phyloP scores from a whole-genome alignment of 2,113 vertebrate genomes.

The Ginglymostoma cirratum region DNA sequence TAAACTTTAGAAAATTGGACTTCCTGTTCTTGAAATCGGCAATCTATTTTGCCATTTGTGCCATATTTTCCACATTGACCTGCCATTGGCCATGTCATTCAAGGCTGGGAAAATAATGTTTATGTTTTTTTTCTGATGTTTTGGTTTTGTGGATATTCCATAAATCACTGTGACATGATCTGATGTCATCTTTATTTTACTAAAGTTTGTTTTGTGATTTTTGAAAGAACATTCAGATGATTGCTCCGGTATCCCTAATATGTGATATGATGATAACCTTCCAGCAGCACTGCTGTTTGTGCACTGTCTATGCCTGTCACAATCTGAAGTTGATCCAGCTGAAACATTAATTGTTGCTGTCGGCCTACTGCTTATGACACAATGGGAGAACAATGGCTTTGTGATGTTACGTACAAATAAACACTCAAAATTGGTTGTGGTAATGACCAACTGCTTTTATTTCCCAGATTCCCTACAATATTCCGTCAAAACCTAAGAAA shows the following conservation, averaged over 20 bases:
- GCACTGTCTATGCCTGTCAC: neutral
- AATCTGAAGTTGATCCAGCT: neutral
- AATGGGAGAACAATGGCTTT: neutral
- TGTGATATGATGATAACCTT: neutral
- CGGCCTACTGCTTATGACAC: neutral
- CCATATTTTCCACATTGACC: too few species aligned
- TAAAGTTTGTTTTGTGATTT: neutral
- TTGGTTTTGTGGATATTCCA: neutral
- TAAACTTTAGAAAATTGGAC: too few species aligned
- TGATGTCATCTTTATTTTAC: neutral
- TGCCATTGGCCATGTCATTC: too few species aligned
- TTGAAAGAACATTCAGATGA: neutral
- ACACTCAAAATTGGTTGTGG: neutral
- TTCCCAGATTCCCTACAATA: neutral
- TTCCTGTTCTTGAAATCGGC: too few species aligned
- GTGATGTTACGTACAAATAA: neutral
- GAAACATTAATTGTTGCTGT: slow-evolving; percentile 1
- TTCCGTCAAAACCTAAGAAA: neutral
- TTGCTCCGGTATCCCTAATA: neutral
- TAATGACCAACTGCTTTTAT: neutral
- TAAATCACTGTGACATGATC: neutral
- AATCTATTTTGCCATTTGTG: too few species aligned
- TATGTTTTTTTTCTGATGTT: too few species aligned
- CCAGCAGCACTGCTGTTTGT: neutral
- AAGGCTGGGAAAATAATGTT: too few species aligned